Evolutionary conservation across 2,113 vertebrate species (phyloP), one percentile per base, ranked within the genome.

Genomic region (Dipodomys stephensi): DNA sequence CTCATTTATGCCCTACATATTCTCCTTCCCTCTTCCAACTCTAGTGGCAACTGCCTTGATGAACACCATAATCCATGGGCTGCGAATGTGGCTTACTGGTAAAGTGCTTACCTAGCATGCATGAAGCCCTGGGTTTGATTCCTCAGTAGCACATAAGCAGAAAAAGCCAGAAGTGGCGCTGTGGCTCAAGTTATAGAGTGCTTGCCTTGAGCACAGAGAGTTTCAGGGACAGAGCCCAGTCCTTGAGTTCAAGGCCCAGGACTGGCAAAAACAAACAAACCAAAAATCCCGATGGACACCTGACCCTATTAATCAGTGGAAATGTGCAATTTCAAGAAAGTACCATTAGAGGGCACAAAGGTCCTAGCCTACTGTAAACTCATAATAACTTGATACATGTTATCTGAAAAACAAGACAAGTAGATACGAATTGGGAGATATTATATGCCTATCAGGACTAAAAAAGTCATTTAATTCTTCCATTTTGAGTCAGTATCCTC

Each of bases 241-340:
- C 39, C 39, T 5, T 39, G 39, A 39, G 39, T 6, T 39, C 39
- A 39, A 39, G 39, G 39, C 39, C 39, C 39, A 39, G 39, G 39
- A 39, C 39, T 39, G 39, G 39, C 39, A 39, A 39, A 39, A 39
- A 39, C 39, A 39, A 39, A 39, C 39, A 39, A 39, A 39, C 39
- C 35, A 39, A 39, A 39, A 39, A 39, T 6, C 39, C 57, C 18
- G 9, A 60, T 12, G n/a, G 62, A 53, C 22, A 60, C 22, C 15
- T 20, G 73, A 90, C 46, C n/a, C 3, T 0, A 12, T 19, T 20
- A 23, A 81, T 49, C 65, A 16, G 13, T 1, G 2, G 22, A 74
- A 60, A 68, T 13, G n/a, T 87, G 93, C 35, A 79, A 20, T 73
- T 79, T 69, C n/a, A 87, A 94, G 64, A 92, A 74, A 30, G 7